Evolutionary conservation across 1,140 invertebrate genomes (phyloP), one percentile per base, ranked within the genome.

Genomic region (Drosophila varians): DNA sequence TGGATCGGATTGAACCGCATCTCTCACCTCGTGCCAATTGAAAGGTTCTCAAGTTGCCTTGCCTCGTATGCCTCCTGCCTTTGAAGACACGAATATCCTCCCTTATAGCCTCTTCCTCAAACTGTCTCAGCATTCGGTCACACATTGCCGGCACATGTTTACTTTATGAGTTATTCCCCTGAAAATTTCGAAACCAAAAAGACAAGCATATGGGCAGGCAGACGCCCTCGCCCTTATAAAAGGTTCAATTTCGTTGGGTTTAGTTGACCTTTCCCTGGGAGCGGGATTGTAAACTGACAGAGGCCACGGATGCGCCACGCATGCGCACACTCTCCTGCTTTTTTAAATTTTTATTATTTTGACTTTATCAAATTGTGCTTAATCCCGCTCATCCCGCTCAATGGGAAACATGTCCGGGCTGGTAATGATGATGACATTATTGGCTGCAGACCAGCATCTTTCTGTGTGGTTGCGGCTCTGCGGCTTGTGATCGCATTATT

Each of bases 301-400:
- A 40, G 61, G 57, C 58, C 62, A 65, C 58, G 61, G n/a, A n/a
- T n/a, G n/a, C n/a, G 57, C 58, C 62, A 60, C 72, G 56, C 71
- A 79, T 53, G 64, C 64, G 64, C 64, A 68, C 64, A 68, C 61
- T 47, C 47, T 45, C 26, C 23, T 31, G 46, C 21, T 51, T 53
- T 40, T 38, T 66, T 75, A 61, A 74, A 82, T 72, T 80, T 80
- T 80, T 76, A 80, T 83, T 82, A 77, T 82, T 82, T 82, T 82
- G 77, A 82, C 77, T 82, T 62, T 69, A 82, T 82, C 38, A 23
- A 54, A 49, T 56, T 54, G 56, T 26, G n/a, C 42, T 58, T 64
- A 64, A 61, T 64, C 60, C 74, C 74, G 72, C 72, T 80, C 62
- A 80, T 80, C 73, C 66, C n/a, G n/a, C n/a, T n/a, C 58, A 40